These are phyloP conservation scores for Sipha flava DNA, from an alignment of 1,140 invertebrate species.

Conservation along the genomic window DNA sequence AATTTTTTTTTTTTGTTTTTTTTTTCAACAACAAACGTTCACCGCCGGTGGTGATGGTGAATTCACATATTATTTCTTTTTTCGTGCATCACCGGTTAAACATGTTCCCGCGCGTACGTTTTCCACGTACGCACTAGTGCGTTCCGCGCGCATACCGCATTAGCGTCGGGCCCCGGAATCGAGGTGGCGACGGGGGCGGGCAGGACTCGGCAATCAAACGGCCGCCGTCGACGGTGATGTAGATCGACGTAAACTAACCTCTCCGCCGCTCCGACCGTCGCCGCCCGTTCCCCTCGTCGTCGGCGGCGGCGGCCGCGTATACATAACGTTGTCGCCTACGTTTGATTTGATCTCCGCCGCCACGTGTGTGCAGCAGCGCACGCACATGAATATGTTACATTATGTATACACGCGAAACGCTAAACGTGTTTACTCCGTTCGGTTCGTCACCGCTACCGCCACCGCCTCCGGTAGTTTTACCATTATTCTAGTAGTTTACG, in stretches of 20 bases:
- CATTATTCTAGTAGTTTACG: constrained; percentile 12
- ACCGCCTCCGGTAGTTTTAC: neutral
- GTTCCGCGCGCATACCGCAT: neutral
- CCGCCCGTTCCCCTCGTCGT: neutral
- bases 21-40: neutral
- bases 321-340: neutral
- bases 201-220: neutral
- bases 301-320: no score
- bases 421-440: constrained; percentile 14
- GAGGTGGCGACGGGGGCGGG: neutral
- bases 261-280: neutral
- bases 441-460: neutral
- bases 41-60: neutral
- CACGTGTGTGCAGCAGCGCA: no score
- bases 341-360: neutral
- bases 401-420: neutral
- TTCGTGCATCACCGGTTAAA: no score
- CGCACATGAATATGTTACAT: neutral
- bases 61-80: no score
- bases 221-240: neutral
- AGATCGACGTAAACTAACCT: constrained; percentile 14
- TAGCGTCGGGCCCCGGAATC: neutral
- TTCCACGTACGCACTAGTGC: neutral
- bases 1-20: neutral
- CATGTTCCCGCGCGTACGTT: no score